Base-by-base conservation (phyloP, 2,888 invertebrate genomes). In the Podabrus alpinus region DNA sequence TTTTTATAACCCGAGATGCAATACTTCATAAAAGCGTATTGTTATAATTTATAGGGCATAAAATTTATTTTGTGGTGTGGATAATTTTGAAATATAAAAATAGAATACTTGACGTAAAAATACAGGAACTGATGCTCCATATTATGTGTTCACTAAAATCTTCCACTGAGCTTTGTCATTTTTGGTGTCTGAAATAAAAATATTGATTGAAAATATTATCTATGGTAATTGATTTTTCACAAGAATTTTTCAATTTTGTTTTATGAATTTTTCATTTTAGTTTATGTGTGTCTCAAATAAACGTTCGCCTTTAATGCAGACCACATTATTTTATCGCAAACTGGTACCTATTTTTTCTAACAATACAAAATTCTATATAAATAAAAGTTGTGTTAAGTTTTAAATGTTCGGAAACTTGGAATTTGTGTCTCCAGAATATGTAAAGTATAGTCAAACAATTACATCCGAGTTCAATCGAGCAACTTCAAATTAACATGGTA, bases 211-310 rank as follows among this genome's bases (percentile, higher is more conserved):
- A 24, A 45, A 45, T 17, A 68, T 19, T 21, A 64, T 67, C 72
- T 66, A 72, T 68, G 62, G 60, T 68, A 59, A 25, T 29, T 25
- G 68, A 68, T 72, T 72, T 67, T 72, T 29, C 73, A 59, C 69
- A 69, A 69, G 73, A 73, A 73, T 69, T 73, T 73, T 73, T 73
- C 73, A 73, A 73, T 73, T 73, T 66, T 15, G 17, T 60, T 59
- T 59, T 72, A 69, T 69, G 69, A 73, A 69, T 69, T 69, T 73
- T 73, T 73, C 69, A 73, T 69, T 69, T 60, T 29, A 16, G 60
- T 29, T 69, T 73, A 67, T 69, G 66, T 73, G 15, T 25, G 24
- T 25, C 29, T 17, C 62, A 64, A 29, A 68, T 62, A 72, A 45
- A 59, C 67, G 60, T 60, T 21, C 62, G 25, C 68, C 45, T 68